Evolutionary conservation across 2,113 vertebrate species (phyloP), one percentile per base, ranked within the genome.

Genomic region (Chinchilla lanigera): DNA sequence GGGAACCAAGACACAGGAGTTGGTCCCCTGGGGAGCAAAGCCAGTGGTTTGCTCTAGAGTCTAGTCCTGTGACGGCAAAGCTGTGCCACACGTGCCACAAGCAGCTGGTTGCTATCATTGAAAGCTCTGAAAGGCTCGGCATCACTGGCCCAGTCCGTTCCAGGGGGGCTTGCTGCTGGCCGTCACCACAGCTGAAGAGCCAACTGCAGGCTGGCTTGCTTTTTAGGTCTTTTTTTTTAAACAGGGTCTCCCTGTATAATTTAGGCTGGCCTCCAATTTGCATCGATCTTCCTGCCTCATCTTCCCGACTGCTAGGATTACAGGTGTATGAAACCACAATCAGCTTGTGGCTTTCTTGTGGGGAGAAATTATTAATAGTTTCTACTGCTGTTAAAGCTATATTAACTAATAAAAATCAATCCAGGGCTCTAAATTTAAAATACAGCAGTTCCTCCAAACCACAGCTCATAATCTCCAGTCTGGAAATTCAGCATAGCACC

Each of bases 171-270:
- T 80, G 1, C 77, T 96, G 52, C 86, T 81, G 19, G 61, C 41
- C 50, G 38, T 95, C 44, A 69, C 58, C 71, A 52, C 52, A 93
- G 93, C 24, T 52, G 3, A 94, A 86, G 58, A 97, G n/a, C 35
- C 94, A 52, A 47, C 30, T 89, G 22, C 83, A 52, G 41, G 35
- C n/a, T 26, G 24, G 73, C 73, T 47, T 77, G 47, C 41, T 19
- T 73, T 73, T 73, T n/a, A n/a, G n/a, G 11, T 24, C 41, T 44
- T 41, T 75, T 24, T 41, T 75, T 75, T 47, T 5, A 75, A 41
- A 75, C 24, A 44, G 20, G 38, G 24, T 41, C 38, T 75, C 73
- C 24, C 41, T 47, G 2, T 26, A 38, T 12, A 44, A 41, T 44
- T 44, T 22, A 14, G 41, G 24, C 73, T 47, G 73, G 41, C 71